Percentiles rank a stretch among this genome's conserved stretches.
Conservation (phyloP, 1,140 invertebrate genomes). For the Atta cephalotes region DNA sequence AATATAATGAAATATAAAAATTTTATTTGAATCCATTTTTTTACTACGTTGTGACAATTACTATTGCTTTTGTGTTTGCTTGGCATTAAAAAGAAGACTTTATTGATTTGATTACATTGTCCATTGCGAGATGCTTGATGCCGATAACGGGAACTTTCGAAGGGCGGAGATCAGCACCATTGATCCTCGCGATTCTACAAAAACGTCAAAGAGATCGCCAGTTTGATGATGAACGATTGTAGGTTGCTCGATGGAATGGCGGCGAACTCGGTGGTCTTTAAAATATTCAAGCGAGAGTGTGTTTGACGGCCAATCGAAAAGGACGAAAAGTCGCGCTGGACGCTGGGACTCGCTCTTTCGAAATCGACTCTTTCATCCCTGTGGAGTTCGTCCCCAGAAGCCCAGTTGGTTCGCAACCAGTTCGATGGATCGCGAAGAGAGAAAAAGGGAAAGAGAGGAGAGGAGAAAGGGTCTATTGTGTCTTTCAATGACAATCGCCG, state of each 20-base stretch:
- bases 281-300: constrained; percentile 76
- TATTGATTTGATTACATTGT: constrained; percentile 13
- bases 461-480: constrained; percentile 79
- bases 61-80: neutral
- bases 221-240: constrained; percentile 68
- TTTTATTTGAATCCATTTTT: neutral
- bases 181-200: constrained; percentile 54
- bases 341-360: constrained; percentile 52
- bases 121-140: neutral
- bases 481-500: constrained; percentile 83
- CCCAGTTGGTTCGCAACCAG: constrained; percentile 31
- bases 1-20: neutral
- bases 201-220: constrained; percentile 59
- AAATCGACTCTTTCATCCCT: constrained; percentile 52
- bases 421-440: constrained; percentile 36
- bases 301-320: constrained; percentile 74
- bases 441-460: constrained; percentile 52
- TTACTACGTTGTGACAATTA: neutral
- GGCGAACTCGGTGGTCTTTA: constrained; percentile 53
- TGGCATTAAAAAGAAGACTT: neutral
- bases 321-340: constrained; percentile 64
- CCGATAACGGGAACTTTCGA: constrained; percentile 28
- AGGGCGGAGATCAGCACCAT: constrained; percentile 52
- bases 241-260: constrained; percentile 29
- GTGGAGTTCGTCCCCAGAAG: constrained; percentile 19